Base-by-base conservation (phyloP, 1,140 invertebrate species). In the Helicoverpa armigera region DNA sequence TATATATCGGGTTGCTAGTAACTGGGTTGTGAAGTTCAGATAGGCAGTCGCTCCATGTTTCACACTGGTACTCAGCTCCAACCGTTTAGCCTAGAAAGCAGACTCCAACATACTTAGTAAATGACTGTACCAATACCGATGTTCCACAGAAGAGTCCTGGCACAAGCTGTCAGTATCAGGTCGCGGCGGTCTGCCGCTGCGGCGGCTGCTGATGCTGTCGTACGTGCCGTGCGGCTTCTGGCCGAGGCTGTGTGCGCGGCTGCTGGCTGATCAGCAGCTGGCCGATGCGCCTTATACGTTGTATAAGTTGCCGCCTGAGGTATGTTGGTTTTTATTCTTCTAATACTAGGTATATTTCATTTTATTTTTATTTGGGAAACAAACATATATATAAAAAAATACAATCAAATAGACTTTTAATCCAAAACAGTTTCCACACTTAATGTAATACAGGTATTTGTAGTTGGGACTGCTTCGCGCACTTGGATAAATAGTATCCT, bases 161-260 rank as follows among this genome's bases (percentile, higher is more conserved):
- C 56, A 69, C 69, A 87, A 88, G 81, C 79, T 91, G 72, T n/a
- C 85, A 69, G 80, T 95, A 88, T 82, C 87, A 80, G 88, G 83
- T 82, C 85, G 96, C 53, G 88, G 95, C 2, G 96, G 96, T 48
- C 95, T 94, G 14, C 95, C 96, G 0, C 96, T 97, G 11, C 96
- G 96, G 0, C 94, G 98, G 10, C 93, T 99, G 35, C 93, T 99
- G 3, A 94, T 99, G 1, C 98, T 99, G 96, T 99, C 99, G 0
- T 99, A 99, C 94, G 98, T 99, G 90, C 99, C 99, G 0, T 98
- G 98, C 84, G 99, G 99, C 0, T 99, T 99, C 94, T 99, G 99
- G 99, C 98, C 99, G 0, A 95, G 99, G 11, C 95, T 99, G 3
- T 98, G 99, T 13, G 98, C 98, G 0, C 95, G 99, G 23, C 97